phyloP scores from a whole-genome alignment of 2,888 invertebrate genomes.

The Drosophila bunnanda region DNA sequence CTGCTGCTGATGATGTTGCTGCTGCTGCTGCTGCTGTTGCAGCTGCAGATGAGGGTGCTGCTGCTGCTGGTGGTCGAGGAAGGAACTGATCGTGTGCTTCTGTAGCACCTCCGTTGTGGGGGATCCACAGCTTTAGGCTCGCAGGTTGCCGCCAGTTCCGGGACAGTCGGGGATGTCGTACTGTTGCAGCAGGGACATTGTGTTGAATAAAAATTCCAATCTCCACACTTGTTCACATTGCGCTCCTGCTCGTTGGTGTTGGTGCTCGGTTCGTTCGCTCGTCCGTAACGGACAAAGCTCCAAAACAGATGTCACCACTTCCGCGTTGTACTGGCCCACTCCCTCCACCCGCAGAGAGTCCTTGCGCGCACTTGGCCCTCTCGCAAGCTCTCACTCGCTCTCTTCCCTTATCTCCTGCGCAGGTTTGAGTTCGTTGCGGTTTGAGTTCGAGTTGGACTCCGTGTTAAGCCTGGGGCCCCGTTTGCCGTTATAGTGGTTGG shows the following conservation, averaged over 20 bases:
- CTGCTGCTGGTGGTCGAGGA: constrained; percentile 84
- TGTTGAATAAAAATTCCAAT: constrained; percentile 84
- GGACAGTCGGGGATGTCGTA: constrained; percentile 73
- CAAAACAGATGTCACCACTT: constrained; percentile 79
- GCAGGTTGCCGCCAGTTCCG: constrained; percentile 60
- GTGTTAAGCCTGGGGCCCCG: constrained; percentile 59
- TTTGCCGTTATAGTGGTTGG: constrained; percentile 42
- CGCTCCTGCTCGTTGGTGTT: constrained; percentile 22
- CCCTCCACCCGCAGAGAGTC: constrained; percentile 31
- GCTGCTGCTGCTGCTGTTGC: constrained; percentile 66
- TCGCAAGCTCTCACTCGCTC: constrained; percentile 6
- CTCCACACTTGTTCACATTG: constrained; percentile 82
- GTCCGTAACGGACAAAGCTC: constrained; percentile 72
- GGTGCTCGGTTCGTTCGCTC: constrained; percentile 32
- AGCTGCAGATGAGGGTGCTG: constrained; percentile 60
- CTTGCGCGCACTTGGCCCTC: constrained; percentile 29
- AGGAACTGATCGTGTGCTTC: constrained; percentile 86
- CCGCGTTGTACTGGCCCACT: constrained; percentile 54
- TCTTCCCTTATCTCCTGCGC: constrained; percentile 26
- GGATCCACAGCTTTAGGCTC: constrained; percentile 77
- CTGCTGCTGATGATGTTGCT: constrained; percentile 62
- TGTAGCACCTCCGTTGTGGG: constrained; percentile 85
- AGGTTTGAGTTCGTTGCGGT: constrained; percentile 27
- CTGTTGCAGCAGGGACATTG: constrained; percentile 84
- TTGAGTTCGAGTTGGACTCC: constrained; percentile 47